Evolutionary conservation across 2,113 vertebrate genomes (phyloP).

Genomic region (Corythaixoides concolor): DNA sequence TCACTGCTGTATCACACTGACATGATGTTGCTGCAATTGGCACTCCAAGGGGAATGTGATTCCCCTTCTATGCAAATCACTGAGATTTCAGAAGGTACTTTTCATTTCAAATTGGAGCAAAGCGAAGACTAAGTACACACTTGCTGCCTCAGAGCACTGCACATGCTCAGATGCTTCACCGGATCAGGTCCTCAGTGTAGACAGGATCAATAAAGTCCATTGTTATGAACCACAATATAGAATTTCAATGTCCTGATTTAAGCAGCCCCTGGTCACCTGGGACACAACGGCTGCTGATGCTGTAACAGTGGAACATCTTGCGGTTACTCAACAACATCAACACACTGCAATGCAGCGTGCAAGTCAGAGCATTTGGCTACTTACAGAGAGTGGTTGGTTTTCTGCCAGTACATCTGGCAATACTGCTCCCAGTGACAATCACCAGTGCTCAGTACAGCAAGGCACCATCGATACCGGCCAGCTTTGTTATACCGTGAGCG

Average conservation of each 20-base stretch:
- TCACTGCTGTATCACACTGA: not conserved
- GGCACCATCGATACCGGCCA: not conserved
- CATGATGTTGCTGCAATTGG: not conserved
- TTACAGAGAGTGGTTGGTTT: not conserved
- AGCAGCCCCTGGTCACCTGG: constrained; percentile 27
- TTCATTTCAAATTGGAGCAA: not conserved
- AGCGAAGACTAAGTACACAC: not conserved
- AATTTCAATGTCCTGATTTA: constrained; percentile 7
- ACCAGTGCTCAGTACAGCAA: not conserved
- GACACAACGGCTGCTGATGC: not conserved
- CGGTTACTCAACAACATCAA: not conserved
- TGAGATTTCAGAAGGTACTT: not conserved
- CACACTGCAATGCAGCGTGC: not conserved
- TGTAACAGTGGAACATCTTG: not conserved
- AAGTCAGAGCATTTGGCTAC: not conserved
- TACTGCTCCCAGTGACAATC: not conserved
- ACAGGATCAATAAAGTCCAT: constrained; percentile 12
- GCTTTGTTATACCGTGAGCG: not conserved
- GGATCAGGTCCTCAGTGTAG: not conserved
- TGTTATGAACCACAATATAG: constrained; percentile 6
- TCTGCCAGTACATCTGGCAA: constrained; percentile 25
- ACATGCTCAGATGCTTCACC: not conserved
- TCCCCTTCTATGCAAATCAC: not conserved
- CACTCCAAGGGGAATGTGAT: fast-evolving
- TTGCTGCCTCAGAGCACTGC: not conserved